Percentiles rank a stretch among this genome's conserved stretches.
Conservation (phyloP, 2,113 vertebrate genomes). For the Mandrillus leucophaeus region DNA sequence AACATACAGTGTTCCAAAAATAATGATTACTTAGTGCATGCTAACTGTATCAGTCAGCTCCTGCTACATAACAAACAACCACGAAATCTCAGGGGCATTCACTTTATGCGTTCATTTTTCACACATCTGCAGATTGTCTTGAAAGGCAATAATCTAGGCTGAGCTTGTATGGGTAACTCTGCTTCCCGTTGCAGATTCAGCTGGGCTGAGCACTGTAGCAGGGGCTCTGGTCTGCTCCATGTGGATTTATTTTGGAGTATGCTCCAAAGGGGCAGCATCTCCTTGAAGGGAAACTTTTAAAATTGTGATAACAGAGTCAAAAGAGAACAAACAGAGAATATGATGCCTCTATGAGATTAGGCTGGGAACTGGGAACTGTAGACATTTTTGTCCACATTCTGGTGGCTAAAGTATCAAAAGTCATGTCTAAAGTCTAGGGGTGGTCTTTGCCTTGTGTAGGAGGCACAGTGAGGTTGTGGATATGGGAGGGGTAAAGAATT, state of each 20-base stretch:
- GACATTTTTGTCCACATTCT: not conserved
- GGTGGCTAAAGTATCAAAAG: not conserved
- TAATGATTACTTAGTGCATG: not conserved
- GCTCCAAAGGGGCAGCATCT: not conserved
- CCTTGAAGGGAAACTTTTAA: conserved; percentile 18
- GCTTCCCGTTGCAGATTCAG: not conserved
- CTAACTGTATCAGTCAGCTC: not conserved
- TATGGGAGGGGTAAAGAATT: not conserved
- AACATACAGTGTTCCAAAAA: not conserved
- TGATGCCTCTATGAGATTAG: not conserved
- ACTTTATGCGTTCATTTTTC: not conserved
- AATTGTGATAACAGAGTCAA: not conserved
- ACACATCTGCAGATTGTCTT: not conserved
- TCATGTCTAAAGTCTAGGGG: not conserved
- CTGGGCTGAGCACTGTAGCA: not conserved
- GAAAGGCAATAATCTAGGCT: not conserved
- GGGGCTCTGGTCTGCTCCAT: not conserved
- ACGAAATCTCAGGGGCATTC: not conserved
- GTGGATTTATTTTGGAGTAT: not conserved
- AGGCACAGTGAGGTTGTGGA: not conserved
- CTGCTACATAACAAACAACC: not conserved
- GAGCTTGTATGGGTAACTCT: not conserved
- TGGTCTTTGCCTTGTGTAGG: not conserved
- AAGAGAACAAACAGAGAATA: not conserved
- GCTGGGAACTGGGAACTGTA: not conserved